Evolutionary conservation across 2,888 invertebrate genomes (phyloP).

Genomic region (Heliconius cydno): DNA sequence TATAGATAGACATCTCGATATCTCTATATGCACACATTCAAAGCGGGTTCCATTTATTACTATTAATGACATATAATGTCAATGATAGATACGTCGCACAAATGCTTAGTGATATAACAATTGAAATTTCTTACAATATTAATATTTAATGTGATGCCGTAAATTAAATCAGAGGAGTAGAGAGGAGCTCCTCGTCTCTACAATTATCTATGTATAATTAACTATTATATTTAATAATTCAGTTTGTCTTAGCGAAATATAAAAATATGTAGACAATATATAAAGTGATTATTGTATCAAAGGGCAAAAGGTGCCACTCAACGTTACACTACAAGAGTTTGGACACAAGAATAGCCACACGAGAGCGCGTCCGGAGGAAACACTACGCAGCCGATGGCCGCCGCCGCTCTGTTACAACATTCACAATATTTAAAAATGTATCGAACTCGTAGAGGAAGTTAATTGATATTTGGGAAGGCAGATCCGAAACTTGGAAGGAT

Average conservation of each 20-base stretch:
- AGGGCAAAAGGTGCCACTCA: slow-evolving; percentile 33
- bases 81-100: slow-evolving; percentile 30
- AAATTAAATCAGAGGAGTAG: slow-evolving; percentile 35
- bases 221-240: slow-evolving; percentile 43
- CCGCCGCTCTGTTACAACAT: slow-evolving; percentile 33
- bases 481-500: slow-evolving; percentile 29
- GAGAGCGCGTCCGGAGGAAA: slow-evolving; percentile 46
- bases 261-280: slow-evolving; percentile 48
- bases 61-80: slow-evolving; percentile 21
- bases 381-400: slow-evolving; percentile 33
- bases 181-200: slow-evolving; percentile 35
- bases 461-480: slow-evolving; percentile 38
- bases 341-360: slow-evolving; percentile 44
- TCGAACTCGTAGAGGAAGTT: slow-evolving; percentile 30
- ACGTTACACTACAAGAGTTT: slow-evolving; percentile 28
- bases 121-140: slow-evolving; percentile 32
- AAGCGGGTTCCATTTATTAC: slow-evolving; percentile 35
- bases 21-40: slow-evolving; percentile 36
- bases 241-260: slow-evolving; percentile 44
- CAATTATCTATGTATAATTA: slow-evolving; percentile 44
- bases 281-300: slow-evolving; percentile 41
- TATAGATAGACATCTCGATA: slow-evolving; percentile 38
- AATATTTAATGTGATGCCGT: slow-evolving; percentile 34
- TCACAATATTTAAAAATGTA: slow-evolving; percentile 40
- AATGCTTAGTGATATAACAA: slow-evolving; percentile 40